phyloP scores from a whole-genome alignment of 2,113 vertebrate species.

The Charadrius vociferus region DNA sequence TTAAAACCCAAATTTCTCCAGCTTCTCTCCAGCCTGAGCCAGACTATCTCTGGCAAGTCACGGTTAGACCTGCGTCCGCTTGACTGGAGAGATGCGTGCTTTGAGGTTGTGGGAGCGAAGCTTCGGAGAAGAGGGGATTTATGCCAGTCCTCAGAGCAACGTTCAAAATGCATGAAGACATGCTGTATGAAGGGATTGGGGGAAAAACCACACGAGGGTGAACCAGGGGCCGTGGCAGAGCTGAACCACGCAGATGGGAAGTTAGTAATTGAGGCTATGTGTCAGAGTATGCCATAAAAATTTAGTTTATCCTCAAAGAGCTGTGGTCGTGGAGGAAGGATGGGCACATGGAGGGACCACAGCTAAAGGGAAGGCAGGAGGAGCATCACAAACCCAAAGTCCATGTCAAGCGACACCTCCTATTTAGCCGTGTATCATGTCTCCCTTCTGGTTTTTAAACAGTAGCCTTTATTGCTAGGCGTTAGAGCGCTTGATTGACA shows the following conservation, averaged over 20 bases:
- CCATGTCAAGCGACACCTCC: neutral
- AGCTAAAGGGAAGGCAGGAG: neutral
- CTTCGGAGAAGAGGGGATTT: neutral
- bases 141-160: neutral
- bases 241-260: neutral
- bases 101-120: neutral
- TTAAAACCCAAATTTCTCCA: neutral
- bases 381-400: neutral
- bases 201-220: neutral
- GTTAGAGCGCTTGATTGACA: constrained; percentile 54
- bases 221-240: neutral
- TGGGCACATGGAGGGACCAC: neutral
- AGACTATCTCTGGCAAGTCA: neutral
- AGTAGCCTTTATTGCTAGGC: constrained; percentile 13
- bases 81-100: neutral
- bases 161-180: constrained; percentile 36
- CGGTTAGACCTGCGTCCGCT: neutral
- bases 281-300: constrained; percentile 26
- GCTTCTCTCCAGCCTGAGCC: neutral
- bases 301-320: constrained; percentile 26
- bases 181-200: neutral
- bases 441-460: constrained; percentile 49
- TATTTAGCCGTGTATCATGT: constrained; percentile 13
- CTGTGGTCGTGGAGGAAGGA: neutral
- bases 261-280: neutral